Evolutionary conservation across 2,797 vertebrate genomes (phyloP), one percentile per base, ranked within the genome.

Genomic region (Sebastes variabilis): DNA sequence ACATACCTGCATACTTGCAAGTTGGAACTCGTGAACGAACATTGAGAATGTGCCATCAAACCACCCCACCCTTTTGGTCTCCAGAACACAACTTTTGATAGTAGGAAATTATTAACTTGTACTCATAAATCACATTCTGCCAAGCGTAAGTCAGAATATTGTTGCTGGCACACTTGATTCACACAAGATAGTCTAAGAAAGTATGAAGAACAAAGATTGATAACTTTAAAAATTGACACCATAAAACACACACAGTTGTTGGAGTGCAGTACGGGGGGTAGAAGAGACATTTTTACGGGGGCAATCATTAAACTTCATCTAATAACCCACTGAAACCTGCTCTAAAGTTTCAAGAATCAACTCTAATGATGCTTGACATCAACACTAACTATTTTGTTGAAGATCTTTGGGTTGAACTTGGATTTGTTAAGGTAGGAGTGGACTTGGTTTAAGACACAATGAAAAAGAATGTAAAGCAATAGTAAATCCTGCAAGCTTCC

Each of bases 41-140:
- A 88, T 36, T 74, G 56, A 70, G 78, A 61, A 29, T 2, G 12
- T 86, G 71, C 68, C 77, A 78, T 68, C 6, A 71, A 72, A 42
- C 25, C 30, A 32, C 81, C 67, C 14, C 83, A 72, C 86, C 85
- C 56, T 83, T 67, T 72, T 64, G 27, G 55, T 18, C 4, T 87
- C 6, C 18, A 34, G 14, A 54, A 60, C 0, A 1, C 8, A 4
- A 73, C 36, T 46, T 77, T 61, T 77, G 59, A 85, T 85, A 76
- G 83, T 74, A 80, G 78, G 38, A 77, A 90, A 90, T 92, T 0
- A 91, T 92, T 93, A 80, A 92, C 87, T 61, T 29, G 4, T 11
- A 22, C 49, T 82, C 38, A 13, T 87, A 75, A 83, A 82, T 4
- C 3, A 58, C n/a, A 59, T 16, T 70, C 34, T 70, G 52, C 58